These are phyloP conservation scores for Microtus richardsoni DNA, from an alignment of 2,113 vertebrate genomes.

Conservation along the genomic window DNA sequence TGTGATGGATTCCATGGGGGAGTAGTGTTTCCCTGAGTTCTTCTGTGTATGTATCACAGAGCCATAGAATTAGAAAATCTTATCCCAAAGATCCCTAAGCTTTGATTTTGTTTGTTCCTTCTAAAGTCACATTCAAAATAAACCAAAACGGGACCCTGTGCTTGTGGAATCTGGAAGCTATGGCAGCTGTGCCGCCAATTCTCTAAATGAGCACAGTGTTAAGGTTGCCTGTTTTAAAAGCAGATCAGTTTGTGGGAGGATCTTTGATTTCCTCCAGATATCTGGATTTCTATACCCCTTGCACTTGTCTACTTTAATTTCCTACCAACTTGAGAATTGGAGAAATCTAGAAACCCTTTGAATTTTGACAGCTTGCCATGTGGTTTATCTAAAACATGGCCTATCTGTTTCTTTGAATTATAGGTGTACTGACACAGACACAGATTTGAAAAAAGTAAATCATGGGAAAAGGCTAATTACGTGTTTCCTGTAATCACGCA, in stretches of 20 bases:
- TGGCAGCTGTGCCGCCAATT: neutral
- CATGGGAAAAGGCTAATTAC: constrained; percentile 48
- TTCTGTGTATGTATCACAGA: neutral
- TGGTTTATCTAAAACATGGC: constrained; percentile 33
- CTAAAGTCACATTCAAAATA: neutral
- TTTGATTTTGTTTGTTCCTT: neutral
- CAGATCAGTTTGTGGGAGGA: neutral
- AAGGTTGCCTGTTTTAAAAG: constrained; percentile 34
- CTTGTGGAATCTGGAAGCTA: neutral
- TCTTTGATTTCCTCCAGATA: neutral
- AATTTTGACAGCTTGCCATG: constrained; percentile 45
- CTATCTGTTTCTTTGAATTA: constrained; percentile 29
- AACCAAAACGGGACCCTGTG: neutral
- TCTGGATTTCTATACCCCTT: neutral
- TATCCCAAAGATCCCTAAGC: neutral
- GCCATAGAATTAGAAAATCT: neutral
- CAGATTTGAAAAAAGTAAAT: constrained; percentile 29
- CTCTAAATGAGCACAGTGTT: neutral
- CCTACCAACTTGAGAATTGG: neutral
- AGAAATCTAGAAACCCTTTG: constrained; percentile 1
- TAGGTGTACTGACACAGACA: neutral
- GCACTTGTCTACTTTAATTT: constrained; percentile 43
- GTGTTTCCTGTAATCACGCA: constrained; percentile 7
- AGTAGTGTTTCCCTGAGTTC: neutral
- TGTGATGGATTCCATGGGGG: neutral